A percentile compares a stretch with the other conserved stretches of the same genome.
Conservation (phyloP, 30 jellyfish, hydroid and myxozoan species). For the Turritopsis dohrnii region DNA sequence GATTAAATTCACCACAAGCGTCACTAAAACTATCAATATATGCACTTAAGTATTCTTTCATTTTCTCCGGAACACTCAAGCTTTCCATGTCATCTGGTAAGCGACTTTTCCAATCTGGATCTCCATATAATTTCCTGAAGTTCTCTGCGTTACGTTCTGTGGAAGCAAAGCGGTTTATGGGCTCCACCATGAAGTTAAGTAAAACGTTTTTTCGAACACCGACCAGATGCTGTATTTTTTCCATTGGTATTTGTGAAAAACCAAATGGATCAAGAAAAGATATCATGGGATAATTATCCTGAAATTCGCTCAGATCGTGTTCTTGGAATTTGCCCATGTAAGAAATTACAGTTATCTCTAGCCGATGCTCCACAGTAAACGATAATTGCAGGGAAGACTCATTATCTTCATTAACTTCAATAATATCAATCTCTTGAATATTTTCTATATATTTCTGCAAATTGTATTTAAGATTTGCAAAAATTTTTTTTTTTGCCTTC, state of each 20-base stretch:
- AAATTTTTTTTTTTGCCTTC: neutral
- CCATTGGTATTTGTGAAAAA: neutral
- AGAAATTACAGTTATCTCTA: neutral
- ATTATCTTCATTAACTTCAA: no score
- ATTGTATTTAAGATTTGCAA: no score
- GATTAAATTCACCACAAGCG: neutral
- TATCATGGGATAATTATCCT: neutral
- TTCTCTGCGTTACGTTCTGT: neutral
- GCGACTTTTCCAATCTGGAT: slow-evolving; percentile 1
- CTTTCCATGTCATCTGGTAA: neutral
- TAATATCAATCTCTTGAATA: no score
- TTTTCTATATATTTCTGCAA: no score
- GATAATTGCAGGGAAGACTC: no score
- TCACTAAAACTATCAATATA: neutral
- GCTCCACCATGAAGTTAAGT: neutral
- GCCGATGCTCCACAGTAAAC: neutral
- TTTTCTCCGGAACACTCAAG: neutral
- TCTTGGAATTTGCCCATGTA: neutral
- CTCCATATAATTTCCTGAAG: neutral
- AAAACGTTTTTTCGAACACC: neutral
- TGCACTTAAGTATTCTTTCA: neutral
- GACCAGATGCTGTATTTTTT: neutral
- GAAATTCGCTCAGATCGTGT: neutral
- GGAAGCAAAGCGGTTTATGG: neutral
- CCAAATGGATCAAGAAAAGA: slow-evolving; percentile 7